Conservation (phyloP, 2,797 vertebrate genomes). For the Arrhamphus sclerolepis region DNA sequence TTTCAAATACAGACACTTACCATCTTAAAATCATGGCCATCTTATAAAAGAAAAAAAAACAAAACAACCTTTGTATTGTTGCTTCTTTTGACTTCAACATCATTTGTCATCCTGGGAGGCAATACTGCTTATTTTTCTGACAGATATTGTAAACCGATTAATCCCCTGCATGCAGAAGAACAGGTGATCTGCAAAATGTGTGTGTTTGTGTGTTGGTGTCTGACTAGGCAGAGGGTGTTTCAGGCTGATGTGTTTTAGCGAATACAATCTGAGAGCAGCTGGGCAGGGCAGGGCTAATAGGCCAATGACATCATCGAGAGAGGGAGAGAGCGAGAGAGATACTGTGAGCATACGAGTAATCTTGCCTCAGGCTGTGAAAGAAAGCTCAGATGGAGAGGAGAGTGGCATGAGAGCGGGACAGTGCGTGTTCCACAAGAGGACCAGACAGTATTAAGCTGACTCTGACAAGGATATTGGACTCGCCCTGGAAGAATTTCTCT, state of each 20-base stretch:
- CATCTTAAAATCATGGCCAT: no score
- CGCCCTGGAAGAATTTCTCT: conserved; percentile 56
- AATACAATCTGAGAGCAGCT: conserved; percentile 79
- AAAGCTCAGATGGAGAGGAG: conserved; percentile 68
- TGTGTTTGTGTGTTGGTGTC: conserved; percentile 1
- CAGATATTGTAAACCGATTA: neutral
- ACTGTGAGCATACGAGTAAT: conserved; percentile 50
- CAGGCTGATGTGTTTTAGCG: conserved; percentile 79
- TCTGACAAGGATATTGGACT: conserved; percentile 67
- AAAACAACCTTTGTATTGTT: neutral
- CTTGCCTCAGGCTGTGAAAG: conserved; percentile 61
- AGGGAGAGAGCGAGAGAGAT: no score
- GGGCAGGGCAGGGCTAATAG: conserved; percentile 83
- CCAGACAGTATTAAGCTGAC: conserved; percentile 57
- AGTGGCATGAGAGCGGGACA: conserved; percentile 70
- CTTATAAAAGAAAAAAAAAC: no score
- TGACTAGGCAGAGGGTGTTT: conserved; percentile 36
- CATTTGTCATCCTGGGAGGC: conserved; percentile 2
- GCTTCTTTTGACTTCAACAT: neutral
- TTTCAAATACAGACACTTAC: no score
- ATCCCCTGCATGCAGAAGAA: conserved; percentile 4
- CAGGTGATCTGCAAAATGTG: conserved; percentile 18
- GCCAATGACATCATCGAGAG: conserved; percentile 87
- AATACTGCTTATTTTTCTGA: conserved; percentile 2
- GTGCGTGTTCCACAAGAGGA: conserved; percentile 62